These are phyloP conservation scores for Xenops minutus DNA, from an alignment of 2,797 vertebrate species.

Conservation along the genomic window DNA sequence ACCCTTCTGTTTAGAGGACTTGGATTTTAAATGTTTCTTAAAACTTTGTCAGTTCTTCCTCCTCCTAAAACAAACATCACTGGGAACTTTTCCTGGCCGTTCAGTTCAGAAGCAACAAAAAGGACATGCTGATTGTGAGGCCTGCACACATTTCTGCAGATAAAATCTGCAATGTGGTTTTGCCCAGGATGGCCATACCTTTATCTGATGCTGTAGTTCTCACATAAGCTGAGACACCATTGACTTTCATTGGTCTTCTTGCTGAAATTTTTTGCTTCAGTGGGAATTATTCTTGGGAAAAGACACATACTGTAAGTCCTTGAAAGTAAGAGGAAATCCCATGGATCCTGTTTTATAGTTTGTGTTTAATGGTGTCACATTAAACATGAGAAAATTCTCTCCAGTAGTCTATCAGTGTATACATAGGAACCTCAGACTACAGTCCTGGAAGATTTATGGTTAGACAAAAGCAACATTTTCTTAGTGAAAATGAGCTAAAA, in stretches of 20 bases:
- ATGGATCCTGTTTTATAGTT: background rate
- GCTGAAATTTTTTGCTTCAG: background rate
- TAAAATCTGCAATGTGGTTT: background rate
- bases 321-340: background rate
- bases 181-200: background rate
- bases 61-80: background rate
- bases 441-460: background rate
- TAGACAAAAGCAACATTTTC: background rate
- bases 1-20: background rate
- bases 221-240: background rate
- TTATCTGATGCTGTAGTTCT: background rate
- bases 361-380: background rate
- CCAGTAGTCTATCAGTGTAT: background rate
- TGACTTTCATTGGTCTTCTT: background rate
- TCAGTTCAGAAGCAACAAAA: background rate
- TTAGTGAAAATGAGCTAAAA: slow-evolving; percentile 9
- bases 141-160: background rate
- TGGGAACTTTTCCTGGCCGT: background rate
- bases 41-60: background rate
- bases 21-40: background rate
- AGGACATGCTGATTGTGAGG: background rate
- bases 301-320: background rate
- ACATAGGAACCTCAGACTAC: background rate
- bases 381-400: background rate
- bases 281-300: background rate